Base-by-base conservation (phyloP, 2,888 invertebrate genomes). In the Lasioglossum lativentre region DNA sequence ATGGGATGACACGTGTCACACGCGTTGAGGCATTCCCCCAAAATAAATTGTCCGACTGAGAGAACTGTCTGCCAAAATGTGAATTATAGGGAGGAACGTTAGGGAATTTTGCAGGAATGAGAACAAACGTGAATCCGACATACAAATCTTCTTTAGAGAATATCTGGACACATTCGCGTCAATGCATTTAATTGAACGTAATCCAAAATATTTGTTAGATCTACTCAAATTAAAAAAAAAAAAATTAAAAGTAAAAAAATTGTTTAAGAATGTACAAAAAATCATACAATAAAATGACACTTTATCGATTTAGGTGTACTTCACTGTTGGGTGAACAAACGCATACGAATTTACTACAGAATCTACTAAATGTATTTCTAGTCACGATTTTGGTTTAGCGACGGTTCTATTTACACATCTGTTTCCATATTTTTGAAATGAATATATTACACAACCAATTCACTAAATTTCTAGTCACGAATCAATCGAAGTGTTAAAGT, bases 21-120 rank as follows among this genome's bases (percentile, higher is more conserved):
- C 73, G 40, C 68, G 68, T 12, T 38, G 80, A 80, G 52, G 66
- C 42, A 66, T 75, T 52, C 40, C 47, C 47, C 23, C 30, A 3
- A 40, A 66, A 79, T 75, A 79, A 75, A 79, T 79, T 79, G 52
- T 45, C 12, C 42, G n/a, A 52, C 47, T 52, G 52, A 74, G 47
- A 66, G 40, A 66, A 40, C 45, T 75, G 52, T 38, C 68, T 75
- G 66, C 30, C 66, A 66, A 66, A 66, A 66, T 66, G 34, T 66
- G 66, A 66, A 66, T 66, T 66, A 66, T 66, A 34, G 30, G 66
- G 34, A 66, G 34, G 34, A 66, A 66, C 30, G 27, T 63, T 63
- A 30, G 30, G 34, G 66, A 30, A 66, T 66, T 66, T 30, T 66
- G 16, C 30, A 66, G 19, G 19, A 19, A 34, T 34, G 19, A 34